phyloP scores from a whole-genome alignment of 2,888 invertebrate species.

The Luperina testacea region DNA sequence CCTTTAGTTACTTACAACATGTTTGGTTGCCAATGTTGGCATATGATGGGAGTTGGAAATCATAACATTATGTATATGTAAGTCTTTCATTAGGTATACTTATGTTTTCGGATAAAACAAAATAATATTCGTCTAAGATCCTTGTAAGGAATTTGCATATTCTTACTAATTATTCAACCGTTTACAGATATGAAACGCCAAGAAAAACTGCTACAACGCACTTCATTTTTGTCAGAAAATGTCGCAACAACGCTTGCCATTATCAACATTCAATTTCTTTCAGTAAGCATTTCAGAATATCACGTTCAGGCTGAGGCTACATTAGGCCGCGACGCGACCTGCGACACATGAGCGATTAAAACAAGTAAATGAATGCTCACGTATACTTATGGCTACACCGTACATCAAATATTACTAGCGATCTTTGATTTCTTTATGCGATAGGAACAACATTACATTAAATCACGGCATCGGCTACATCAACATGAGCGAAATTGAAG shows the following conservation, averaged over 20 bases:
- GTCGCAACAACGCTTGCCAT: not conserved
- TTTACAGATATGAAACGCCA: not conserved
- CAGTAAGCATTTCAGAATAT: not conserved
- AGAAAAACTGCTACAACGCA: not conserved
- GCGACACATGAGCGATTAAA: too few relatives aligned
- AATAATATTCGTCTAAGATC: not conserved
- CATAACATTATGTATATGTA: not conserved
- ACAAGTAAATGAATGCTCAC: too few relatives aligned
- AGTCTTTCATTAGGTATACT: not conserved
- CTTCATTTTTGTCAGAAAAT: not conserved
- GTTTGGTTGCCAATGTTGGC: conserved; percentile 11
- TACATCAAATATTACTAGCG: too few relatives aligned
- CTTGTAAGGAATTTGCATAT: not conserved
- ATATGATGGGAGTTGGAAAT: conserved; percentile 19
- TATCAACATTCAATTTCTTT: not conserved
- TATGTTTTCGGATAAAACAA: not conserved
- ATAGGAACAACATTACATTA: too few relatives aligned
- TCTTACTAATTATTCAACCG: not conserved
- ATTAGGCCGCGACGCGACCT: too few relatives aligned
- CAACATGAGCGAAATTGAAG: too few relatives aligned
- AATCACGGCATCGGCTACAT: too few relatives aligned
- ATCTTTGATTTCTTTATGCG: too few relatives aligned
- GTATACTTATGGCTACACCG: too few relatives aligned
- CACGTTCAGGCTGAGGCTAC: too few relatives aligned
- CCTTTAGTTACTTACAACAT: not conserved